These are phyloP conservation scores for Drepana arcuata DNA, from an alignment of 1,140 invertebrate genomes.

Conservation along the genomic window DNA sequence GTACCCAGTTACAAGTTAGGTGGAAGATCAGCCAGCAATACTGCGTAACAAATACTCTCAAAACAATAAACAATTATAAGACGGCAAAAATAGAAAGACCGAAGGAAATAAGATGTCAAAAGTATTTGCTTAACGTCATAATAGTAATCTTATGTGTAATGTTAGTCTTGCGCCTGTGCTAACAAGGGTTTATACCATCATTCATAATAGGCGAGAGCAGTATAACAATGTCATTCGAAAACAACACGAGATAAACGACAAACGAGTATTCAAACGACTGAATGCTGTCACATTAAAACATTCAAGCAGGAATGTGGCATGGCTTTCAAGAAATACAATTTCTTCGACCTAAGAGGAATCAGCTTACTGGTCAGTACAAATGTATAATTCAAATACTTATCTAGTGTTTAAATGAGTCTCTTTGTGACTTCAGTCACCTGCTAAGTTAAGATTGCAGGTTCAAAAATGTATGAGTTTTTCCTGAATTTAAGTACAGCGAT, in stretches of 20 bases:
- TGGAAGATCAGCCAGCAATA: too few relatives aligned
- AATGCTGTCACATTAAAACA: slow-evolving; percentile 6
- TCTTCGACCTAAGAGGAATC: slow-evolving; percentile 23
- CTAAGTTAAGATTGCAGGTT: too few relatives aligned
- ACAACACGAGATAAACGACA: slow-evolving; percentile 30
- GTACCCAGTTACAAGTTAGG: too few relatives aligned
- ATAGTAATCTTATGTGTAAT: slow-evolving; percentile 40
- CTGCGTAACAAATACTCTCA: too few relatives aligned
- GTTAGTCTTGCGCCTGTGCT: slow-evolving; percentile 36
- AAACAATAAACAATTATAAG: too few relatives aligned
- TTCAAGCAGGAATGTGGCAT: slow-evolving; percentile 46
- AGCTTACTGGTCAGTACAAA: too few relatives aligned
- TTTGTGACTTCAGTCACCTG: too few relatives aligned
- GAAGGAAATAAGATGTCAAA: slow-evolving; percentile 52
- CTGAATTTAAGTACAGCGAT: too few relatives aligned
- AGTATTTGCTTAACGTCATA: slow-evolving; percentile 41
- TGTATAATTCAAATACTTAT: too few relatives aligned
- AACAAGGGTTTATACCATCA: slow-evolving; percentile 31
- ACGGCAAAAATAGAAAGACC: slow-evolving; percentile 14
- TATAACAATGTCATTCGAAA: slow-evolving; percentile 26
- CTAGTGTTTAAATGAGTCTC: too few relatives aligned
- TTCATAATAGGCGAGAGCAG: slow-evolving; percentile 33
- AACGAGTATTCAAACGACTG: slow-evolving; percentile 16
- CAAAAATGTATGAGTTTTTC: too few relatives aligned
- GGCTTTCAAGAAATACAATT: slow-evolving; percentile 27